phyloP scores from a whole-genome alignment of 2,113 vertebrate genomes.

The Polyodon spathula region DNA sequence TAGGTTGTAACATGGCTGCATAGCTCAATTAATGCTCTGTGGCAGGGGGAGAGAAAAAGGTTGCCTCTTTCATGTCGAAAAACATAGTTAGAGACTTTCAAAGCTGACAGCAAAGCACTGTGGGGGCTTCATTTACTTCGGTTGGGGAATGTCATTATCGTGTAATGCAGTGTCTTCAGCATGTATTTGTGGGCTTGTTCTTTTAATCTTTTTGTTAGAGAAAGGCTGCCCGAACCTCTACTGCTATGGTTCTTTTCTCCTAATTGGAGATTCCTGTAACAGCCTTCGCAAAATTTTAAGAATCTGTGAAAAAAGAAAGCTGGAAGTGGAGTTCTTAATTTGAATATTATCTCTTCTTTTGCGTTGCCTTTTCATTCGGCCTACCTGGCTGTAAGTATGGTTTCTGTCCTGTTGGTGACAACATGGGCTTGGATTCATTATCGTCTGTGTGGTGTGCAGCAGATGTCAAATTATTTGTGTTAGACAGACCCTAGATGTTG shows the following conservation, averaged over 20 bases:
- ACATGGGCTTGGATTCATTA: too few species aligned
- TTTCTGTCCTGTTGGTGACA: neutral
- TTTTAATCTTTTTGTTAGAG: conserved; percentile 24
- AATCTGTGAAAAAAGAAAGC: neutral
- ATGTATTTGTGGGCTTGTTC: conserved; percentile 34
- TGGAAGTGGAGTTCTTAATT: neutral
- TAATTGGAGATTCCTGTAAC: neutral
- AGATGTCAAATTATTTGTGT: neutral
- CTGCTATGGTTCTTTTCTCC: conserved; percentile 10
- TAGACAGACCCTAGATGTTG: neutral
- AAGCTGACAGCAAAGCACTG: conserved; percentile 66
- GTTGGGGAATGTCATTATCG: conserved; percentile 57
- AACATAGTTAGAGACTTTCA: conserved; percentile 70
- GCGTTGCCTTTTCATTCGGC: neutral
- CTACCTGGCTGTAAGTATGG: conserved; percentile 1
- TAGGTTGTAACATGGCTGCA: conserved; percentile 42
- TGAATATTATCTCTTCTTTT: neutral
- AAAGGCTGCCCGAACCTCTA: conserved; percentile 19
- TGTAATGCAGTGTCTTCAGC: conserved; percentile 47
- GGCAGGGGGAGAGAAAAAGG: conserved; percentile 53
- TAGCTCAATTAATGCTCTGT: conserved; percentile 62
- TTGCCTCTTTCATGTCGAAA: conserved; percentile 55
- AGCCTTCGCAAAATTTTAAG: too few species aligned
- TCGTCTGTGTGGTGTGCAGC: too few species aligned
- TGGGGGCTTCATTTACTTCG: conserved; percentile 66